Conservation (phyloP, 2,797 vertebrate genomes). For the Myotis pilosus region DNA sequence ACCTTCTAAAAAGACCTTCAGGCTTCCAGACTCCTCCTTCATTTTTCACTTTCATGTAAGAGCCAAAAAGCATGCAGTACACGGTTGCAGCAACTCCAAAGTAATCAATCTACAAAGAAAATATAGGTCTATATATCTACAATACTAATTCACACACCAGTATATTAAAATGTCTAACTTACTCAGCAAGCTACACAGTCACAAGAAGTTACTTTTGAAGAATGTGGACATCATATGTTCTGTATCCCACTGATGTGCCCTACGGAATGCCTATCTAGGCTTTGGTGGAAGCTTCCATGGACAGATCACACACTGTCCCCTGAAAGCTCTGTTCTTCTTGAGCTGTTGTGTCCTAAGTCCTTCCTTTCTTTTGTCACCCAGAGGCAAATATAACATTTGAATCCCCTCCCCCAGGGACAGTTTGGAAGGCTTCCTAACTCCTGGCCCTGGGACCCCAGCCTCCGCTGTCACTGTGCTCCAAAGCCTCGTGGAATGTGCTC, state of each 20-base stretch:
- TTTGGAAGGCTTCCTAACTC: neutral
- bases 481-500: neutral
- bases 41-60: conserved; percentile 91
- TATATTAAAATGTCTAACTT: neutral
- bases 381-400: neutral
- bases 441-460: neutral
- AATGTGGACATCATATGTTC: neutral
- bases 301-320: neutral
- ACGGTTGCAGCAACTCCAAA: conserved; percentile 94
- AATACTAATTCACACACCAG: neutral
- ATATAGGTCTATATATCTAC: neutral
- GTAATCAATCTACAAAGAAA: conserved; percentile 90
- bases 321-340: neutral
- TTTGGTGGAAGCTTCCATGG: neutral
- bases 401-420: neutral
- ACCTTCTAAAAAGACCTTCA: conserved; percentile 89
- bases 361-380: neutral
- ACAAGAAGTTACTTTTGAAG: neutral
- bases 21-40: conserved; percentile 91
- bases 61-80: conserved; percentile 94
- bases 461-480: neutral
- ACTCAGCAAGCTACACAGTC: neutral
- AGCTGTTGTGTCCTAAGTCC: neutral
- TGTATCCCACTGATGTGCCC: neutral
- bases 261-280: neutral